Evolutionary conservation across 2,888 invertebrate genomes (phyloP).

Genomic region (Spodoptera exigua): DNA sequence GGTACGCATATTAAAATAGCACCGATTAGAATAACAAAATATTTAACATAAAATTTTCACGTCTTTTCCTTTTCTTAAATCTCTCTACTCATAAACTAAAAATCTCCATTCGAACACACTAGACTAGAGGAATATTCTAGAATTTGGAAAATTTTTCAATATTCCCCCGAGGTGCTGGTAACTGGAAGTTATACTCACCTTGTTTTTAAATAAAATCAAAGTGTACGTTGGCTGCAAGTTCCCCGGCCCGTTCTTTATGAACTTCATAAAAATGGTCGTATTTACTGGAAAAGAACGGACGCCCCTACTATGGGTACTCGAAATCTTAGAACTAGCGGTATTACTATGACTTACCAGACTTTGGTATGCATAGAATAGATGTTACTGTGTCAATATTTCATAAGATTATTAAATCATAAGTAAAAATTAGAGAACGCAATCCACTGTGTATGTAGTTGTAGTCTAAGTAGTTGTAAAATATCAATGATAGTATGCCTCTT

Average conservation of each 20-base stretch:
- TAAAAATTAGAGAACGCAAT: no score
- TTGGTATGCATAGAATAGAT: no score
- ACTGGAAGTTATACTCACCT: conserved; percentile 63
- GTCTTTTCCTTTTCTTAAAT: background rate
- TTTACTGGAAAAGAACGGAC: conserved; percentile 48
- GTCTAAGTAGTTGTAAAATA: no score
- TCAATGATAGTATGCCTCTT: no score
- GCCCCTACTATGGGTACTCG: conserved; percentile 31
- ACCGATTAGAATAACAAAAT: no score
- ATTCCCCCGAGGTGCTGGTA: conserved; percentile 56
- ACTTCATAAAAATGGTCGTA: conserved; percentile 67
- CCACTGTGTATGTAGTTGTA: no score
- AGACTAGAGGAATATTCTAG: conserved; percentile 12
- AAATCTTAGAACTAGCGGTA: background rate
- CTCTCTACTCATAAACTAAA: conserved; percentile 4
- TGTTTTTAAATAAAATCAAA: conserved; percentile 75
- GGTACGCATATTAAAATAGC: no score
- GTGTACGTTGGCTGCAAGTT: conserved; percentile 56
- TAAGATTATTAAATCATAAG: no score
- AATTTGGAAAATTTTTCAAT: conserved; percentile 62
- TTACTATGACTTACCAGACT: no score
- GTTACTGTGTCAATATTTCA: no score
- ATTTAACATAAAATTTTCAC: no score
- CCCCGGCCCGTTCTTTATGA: conserved; percentile 64
- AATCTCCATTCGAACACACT: conserved; percentile 23